Evolutionary conservation across 2,797 vertebrate genomes (phyloP).

Genomic region (Alauda arvensis): DNA sequence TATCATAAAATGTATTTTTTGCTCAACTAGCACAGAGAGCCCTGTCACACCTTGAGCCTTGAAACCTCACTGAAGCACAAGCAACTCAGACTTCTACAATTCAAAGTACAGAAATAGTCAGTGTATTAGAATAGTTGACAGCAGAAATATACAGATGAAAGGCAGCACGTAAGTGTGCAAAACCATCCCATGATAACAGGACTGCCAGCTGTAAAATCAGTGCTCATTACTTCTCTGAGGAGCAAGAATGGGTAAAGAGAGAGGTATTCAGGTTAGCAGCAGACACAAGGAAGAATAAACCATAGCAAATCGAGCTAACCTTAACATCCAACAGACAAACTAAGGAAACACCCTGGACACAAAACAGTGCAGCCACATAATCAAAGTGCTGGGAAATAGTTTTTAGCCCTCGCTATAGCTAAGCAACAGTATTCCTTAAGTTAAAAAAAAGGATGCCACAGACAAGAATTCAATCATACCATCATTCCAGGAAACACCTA

Average conservation of each 20-base stretch:
- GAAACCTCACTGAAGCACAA: background rate
- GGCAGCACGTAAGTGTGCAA: background rate
- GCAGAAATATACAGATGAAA: background rate
- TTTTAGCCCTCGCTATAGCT: background rate
- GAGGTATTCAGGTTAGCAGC: background rate
- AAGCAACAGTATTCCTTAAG: background rate
- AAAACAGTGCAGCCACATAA: background rate
- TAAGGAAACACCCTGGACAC: background rate
- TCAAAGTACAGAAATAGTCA: background rate
- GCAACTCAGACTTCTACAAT: background rate
- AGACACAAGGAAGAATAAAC: background rate
- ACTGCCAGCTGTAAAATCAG: background rate
- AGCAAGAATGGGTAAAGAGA: background rate
- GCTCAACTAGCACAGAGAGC: background rate
- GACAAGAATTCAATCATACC: background rate
- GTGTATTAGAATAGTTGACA: background rate
- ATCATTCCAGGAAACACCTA: background rate
- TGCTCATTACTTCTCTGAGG: background rate
- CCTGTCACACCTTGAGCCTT: background rate
- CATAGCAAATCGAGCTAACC: background rate
- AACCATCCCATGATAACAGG: background rate
- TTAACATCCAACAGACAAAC: background rate
- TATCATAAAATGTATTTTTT: background rate
- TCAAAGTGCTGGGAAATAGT: background rate
- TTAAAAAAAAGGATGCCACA: background rate